A percentile compares a stretch with the other conserved stretches of the same genome.
Evolutionary conservation across 2,797 vertebrate genomes (phyloP).

Genomic region (Poeciliopsis paucimaculata): DNA sequence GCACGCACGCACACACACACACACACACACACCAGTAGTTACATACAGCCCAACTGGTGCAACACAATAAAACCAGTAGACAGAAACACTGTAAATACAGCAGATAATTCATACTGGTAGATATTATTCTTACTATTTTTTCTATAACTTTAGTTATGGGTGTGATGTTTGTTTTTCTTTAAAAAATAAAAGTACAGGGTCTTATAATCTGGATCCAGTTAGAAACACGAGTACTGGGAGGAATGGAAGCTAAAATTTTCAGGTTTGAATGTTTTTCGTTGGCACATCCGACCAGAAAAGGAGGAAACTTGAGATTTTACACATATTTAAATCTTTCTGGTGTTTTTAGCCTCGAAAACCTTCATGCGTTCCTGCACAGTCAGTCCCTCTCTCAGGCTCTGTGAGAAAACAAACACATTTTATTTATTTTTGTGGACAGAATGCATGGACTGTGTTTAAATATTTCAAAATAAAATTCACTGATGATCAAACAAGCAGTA

Average conservation of each 20-base stretch:
- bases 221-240: constrained; percentile 33
- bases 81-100: constrained; percentile 78
- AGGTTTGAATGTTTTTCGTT: constrained; percentile 24
- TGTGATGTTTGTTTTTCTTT: neutral
- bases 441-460: constrained; percentile 6
- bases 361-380: constrained; percentile 98
- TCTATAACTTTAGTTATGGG: constrained; percentile 45
- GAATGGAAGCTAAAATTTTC: constrained; percentile 53
- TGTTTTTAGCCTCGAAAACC: constrained; percentile 97
- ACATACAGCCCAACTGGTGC: constrained; percentile 74
- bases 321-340: constrained; percentile 87
- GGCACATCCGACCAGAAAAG: constrained; percentile 23
- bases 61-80: constrained; percentile 62
- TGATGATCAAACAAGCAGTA: neutral
- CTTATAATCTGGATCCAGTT: constrained; percentile 43
- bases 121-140: constrained; percentile 72
- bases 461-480: constrained; percentile 9
- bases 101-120: constrained; percentile 74
- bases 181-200: constrained; percentile 36
- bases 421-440: neutral
- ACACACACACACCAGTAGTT: constrained; percentile 69
- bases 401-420: constrained; percentile 22
- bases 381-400: constrained; percentile 99
- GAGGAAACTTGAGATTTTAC: constrained; percentile 27
- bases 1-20: too few relatives aligned